A percentile compares a stretch with the other conserved stretches of the same genome.
phyloP scores from a whole-genome alignment of 1,140 invertebrate genomes.

The Drosophila mayri region DNA sequence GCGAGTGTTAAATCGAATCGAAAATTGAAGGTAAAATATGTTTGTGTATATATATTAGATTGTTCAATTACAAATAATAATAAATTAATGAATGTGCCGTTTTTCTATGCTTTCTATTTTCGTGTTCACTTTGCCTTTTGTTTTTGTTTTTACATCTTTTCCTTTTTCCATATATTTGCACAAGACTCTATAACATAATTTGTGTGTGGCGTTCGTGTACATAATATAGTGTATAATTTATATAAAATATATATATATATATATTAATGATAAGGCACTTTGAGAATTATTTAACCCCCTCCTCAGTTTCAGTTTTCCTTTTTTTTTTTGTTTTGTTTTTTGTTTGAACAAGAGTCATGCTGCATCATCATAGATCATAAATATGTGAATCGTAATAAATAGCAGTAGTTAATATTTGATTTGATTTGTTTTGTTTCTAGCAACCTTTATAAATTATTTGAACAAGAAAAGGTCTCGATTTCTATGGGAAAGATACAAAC shows the following conservation, averaged over 20 bases:
- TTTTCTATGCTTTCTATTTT: constrained; percentile 5
- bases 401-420: constrained; percentile 42
- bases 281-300: constrained; percentile 72
- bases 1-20: constrained; percentile 42
- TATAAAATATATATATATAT: constrained; percentile 51
- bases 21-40: constrained; percentile 35
- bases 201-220: constrained; percentile 23
- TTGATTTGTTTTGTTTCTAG: constrained; percentile 16
- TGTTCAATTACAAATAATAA: constrained; percentile 64
- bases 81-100: constrained; percentile 50
- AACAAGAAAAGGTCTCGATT: constrained; percentile 28
- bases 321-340: not conserved
- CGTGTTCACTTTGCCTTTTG: constrained; percentile 8
- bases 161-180: constrained; percentile 29
- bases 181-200: constrained; percentile 45
- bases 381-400: constrained; percentile 33
- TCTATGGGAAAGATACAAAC: constrained; percentile 29
- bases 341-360: constrained; percentile 9
- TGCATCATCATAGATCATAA: constrained; percentile 11
- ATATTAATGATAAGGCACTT: constrained; percentile 74
- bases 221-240: constrained; percentile 42
- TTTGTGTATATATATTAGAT: constrained; percentile 56
- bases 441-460: constrained; percentile 37
- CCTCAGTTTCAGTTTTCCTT: constrained; percentile 11
- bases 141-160: constrained; percentile 23